These are phyloP conservation scores for Entomyzon cyanotis DNA, from an alignment of 2,113 vertebrate genomes.

Conservation along the genomic window DNA sequence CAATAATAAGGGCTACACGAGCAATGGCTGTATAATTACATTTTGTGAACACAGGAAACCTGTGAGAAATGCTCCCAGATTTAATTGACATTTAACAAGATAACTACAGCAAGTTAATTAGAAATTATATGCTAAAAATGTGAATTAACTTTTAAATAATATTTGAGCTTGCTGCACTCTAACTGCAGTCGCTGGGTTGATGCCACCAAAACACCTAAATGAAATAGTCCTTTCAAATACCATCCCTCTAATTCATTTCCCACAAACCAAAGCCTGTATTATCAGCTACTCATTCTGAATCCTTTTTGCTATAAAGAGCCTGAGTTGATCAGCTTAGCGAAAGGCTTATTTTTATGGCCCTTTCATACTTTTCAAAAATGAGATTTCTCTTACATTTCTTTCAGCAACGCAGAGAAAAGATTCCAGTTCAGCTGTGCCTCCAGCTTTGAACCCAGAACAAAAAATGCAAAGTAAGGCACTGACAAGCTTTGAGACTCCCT, in stretches of 20 bases:
- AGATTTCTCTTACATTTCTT: constrained; percentile 36
- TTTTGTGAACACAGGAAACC: constrained; percentile 78
- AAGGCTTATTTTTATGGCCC: constrained; percentile 44
- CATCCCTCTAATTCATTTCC: constrained; percentile 60
- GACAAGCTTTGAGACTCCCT: constrained; percentile 39
- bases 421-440: background rate
- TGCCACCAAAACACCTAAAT: constrained; percentile 65
- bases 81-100: constrained; percentile 85
- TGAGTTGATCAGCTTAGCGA: constrained; percentile 63
- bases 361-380: constrained; percentile 45
- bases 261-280: constrained; percentile 55
- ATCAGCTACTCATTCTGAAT: constrained; percentile 50
- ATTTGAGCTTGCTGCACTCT: constrained; percentile 70
- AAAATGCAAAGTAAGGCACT: constrained; percentile 48
- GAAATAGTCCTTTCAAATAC: constrained; percentile 43
- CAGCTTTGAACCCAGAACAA: constrained; percentile 41
- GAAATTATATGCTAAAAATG: constrained; percentile 81
- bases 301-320: constrained; percentile 24
- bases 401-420: constrained; percentile 41
- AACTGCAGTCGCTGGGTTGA: constrained; percentile 35
- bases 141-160: constrained; percentile 80
- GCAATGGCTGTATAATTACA: constrained; percentile 75
- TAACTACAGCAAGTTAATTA: constrained; percentile 81
- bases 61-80: constrained; percentile 73
- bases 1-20: constrained; percentile 68